Evolutionary conservation across 2,797 vertebrate species (phyloP), one percentile per base, ranked within the genome.

Genomic region (Micropoecilia bifurca): DNA sequence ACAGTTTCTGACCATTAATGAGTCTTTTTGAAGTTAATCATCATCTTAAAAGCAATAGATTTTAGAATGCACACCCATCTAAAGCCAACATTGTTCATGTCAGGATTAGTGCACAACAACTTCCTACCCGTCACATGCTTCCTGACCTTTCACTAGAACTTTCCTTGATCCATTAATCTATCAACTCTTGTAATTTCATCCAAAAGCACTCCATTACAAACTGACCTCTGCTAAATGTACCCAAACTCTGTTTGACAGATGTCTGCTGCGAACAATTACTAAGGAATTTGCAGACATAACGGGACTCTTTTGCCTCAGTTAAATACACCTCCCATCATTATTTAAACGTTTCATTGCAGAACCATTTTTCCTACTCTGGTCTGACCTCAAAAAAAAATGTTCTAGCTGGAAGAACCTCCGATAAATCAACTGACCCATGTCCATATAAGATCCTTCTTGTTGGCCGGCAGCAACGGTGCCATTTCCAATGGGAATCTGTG

Each of bases 401-500:
- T 41, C 61, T 80, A 78, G 77, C 87, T 89, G 88, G 55, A 79
- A 79, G 71, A 86, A 61, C 82, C 71, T 92, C 86, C 79, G 82
- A 53, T 76, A 59, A 75, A 78, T 85, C 50, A 69, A 80, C 78
- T 74, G n/a, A 79, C 81, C 76, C 72, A 47, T 71, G 59, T 80
- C 74, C 85, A 88, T 71, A 88, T 77, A 86, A 85, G 85, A 83
- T 4, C 71, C 77, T 79, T 83, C 61, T 85, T 90, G 87, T 90
- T 92, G 80, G 83, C 87, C 41, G 25, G 79, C 74, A 28, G 82
- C 33, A 85, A 80, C 79, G 87, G 78, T 88, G 89, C 80, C 89
- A 84, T 90, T 83, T 80, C 83, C 77, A 76, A n/a, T 22, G 81
- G 89, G 88, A 90, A 93, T 92, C 87, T 83, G 85, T 88, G 79